phyloP scores from a whole-genome alignment of 2,888 invertebrate genomes.

The Clistopyga incitator region DNA sequence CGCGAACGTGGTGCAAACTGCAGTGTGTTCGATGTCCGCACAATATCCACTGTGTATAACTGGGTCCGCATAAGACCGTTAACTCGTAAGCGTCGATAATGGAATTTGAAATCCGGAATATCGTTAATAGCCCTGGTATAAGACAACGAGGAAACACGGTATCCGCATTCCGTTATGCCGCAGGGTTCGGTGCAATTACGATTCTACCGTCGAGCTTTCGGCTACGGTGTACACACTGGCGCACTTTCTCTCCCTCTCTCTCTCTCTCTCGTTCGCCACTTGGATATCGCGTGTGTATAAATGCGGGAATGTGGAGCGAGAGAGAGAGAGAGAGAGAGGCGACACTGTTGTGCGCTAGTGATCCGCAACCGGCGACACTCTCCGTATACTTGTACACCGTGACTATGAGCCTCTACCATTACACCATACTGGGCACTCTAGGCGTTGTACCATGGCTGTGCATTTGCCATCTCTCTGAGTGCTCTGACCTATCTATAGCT shows the following conservation, averaged over 20 bases:
- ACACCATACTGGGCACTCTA: slow-evolving; percentile 5
- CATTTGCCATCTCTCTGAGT: slow-evolving; percentile 51
- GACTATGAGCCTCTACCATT: slow-evolving; percentile 28
- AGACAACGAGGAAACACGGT: slow-evolving; percentile 54
- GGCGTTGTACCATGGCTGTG: slow-evolving; percentile 42
- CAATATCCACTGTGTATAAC: background rate
- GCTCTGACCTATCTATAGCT: slow-evolving; percentile 51
- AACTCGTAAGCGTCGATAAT: slow-evolving; percentile 65
- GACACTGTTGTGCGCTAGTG: slow-evolving; percentile 33
- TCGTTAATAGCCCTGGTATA: slow-evolving; percentile 45
- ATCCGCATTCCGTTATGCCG: slow-evolving; percentile 58
- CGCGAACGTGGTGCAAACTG: too few relatives aligned
- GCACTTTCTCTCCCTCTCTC: slow-evolving; percentile 23
- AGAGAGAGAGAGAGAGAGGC: too few relatives aligned
- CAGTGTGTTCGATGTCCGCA: too few relatives aligned
- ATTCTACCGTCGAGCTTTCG: slow-evolving; percentile 63
- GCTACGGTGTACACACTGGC: too few relatives aligned
- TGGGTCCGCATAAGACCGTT: slow-evolving; percentile 18
- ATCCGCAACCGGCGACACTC: slow-evolving; percentile 22
- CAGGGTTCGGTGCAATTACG: slow-evolving; percentile 68
- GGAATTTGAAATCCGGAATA: slow-evolving; percentile 65
- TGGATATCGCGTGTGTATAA: background rate
- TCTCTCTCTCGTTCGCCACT: slow-evolving; percentile 3
- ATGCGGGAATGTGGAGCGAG: background rate
- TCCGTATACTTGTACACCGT: slow-evolving; percentile 21